Base-by-base conservation (phyloP, 2,888 invertebrate genomes). In the Brachyopa scutellaris region DNA sequence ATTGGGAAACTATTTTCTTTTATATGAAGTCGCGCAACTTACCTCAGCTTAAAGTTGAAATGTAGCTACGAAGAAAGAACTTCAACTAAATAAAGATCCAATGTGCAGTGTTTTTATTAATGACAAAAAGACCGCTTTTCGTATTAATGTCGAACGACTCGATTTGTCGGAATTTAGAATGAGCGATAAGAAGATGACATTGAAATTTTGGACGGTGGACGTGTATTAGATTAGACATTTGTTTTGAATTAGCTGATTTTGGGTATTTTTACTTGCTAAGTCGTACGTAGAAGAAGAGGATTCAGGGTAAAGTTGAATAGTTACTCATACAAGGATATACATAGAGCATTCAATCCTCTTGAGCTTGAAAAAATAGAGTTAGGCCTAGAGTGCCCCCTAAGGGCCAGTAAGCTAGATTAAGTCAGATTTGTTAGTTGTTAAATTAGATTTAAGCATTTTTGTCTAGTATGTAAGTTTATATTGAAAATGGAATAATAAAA, bases 21-120 rank as follows among this genome's bases (percentile, higher is more conserved):
- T n/a, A n/a, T n/a, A n/a, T n/a, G n/a, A n/a, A n/a, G n/a, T 61
- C 17, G 47, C 55, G 26, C 29, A 33, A 80, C 74, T 69, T 74
- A 80, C 74, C 17, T 42, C 33, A n/a, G 47, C 47, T 29, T 9
- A 15, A 69, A 74, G 45, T 51, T 6, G 36, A 29, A 47, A 45
- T 59, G 38, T 59, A 66, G 51, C 70, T 55, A 15, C 64, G 70
- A 76, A 76, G 74, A 70, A 33, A 70, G 45, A 53, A 82, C 76
- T 76, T 66, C 76, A 76, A 82, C 70, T 82, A 76, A 64, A 61
- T n/a, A 23, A 21, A 36, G 31, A 45, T 42, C 38, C 38, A 11
- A n/a, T n/a, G 11, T 23, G 17, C 29, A 5, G 76, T 64, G 26
- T 76, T 67, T 17, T 82, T 82, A 59, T 82, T 76, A 70, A 82